phyloP scores from a whole-genome alignment of 1,140 invertebrate genomes.

The Conus betulinus region DNA sequence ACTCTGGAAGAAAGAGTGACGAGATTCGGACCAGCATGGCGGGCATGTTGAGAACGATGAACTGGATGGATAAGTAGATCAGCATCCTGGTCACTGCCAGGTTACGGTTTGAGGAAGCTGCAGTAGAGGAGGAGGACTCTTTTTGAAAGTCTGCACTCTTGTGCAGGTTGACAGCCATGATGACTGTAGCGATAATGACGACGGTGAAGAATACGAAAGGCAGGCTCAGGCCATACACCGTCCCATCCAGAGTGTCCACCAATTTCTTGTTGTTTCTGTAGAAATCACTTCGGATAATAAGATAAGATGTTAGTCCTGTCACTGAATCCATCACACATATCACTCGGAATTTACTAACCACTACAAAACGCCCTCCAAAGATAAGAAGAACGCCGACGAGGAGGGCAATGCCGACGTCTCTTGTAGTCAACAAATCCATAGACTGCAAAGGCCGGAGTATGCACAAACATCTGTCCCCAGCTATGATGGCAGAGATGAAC shows the following conservation, averaged over 20 bases:
- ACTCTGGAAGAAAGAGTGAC: neutral
- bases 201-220: neutral
- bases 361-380: neutral
- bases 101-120: neutral
- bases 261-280: no score
- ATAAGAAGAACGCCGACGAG: neutral
- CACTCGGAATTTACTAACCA: neutral
- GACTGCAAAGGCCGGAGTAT: neutral
- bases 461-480: conserved; percentile 13
- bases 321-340: neutral
- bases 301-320: no score
- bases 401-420: neutral
- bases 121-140: neutral
- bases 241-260: no score
- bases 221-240: no score
- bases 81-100: conserved; percentile 14
- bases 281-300: no score
- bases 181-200: neutral
- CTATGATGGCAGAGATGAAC: neutral
- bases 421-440: neutral
- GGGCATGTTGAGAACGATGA: neutral
- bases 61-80: neutral
- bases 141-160: neutral
- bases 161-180: neutral
- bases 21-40: neutral